Evolutionary conservation across 2,113 vertebrate species (phyloP).

Genomic region (Cyprinodon brontotheroides): DNA sequence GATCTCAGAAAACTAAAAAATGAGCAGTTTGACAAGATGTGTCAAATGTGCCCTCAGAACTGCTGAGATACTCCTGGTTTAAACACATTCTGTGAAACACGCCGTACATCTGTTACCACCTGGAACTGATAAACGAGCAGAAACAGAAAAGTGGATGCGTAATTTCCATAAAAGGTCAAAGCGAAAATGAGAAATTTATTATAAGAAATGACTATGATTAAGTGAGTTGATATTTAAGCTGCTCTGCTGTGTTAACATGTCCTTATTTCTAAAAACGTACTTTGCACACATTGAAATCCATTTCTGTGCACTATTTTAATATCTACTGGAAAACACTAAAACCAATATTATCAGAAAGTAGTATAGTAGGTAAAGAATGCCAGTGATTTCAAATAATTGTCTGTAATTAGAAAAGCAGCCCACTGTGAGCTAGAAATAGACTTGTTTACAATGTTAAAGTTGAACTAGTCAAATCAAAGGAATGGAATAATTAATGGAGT

Average conservation of each 20-base stretch:
- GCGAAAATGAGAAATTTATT: constrained; percentile 36
- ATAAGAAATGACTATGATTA: constrained; percentile 26
- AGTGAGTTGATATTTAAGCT: constrained; percentile 37
- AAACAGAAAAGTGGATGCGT: constrained; percentile 41
- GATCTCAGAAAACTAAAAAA: constrained; percentile 53
- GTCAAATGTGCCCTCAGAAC: constrained; percentile 63
- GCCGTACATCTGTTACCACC: constrained; percentile 35
- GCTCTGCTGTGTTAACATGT: constrained; percentile 19
- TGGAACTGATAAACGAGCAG: constrained; percentile 38
- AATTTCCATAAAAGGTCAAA: constrained; percentile 63
- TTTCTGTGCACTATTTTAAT: constrained; percentile 1
- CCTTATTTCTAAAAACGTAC: constrained; percentile 10
- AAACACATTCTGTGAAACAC: constrained; percentile 49
- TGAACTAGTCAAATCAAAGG: constrained; percentile 11
- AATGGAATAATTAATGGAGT: constrained; percentile 16
- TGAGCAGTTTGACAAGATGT: constrained; percentile 62
- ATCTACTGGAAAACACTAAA: constrained; percentile 5
- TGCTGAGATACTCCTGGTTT: constrained; percentile 52
- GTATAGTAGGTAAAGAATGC: constrained; percentile 33
- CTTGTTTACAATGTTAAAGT: constrained; percentile 49
- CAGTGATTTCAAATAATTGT: constrained; percentile 40
- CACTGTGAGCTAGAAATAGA: constrained; percentile 24
- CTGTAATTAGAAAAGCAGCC: constrained; percentile 39
- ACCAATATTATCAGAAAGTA: constrained; percentile 20
- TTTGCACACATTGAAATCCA: neutral